Conservation (phyloP, 1,140 invertebrate species). For the Doryteuthis pealeii region DNA sequence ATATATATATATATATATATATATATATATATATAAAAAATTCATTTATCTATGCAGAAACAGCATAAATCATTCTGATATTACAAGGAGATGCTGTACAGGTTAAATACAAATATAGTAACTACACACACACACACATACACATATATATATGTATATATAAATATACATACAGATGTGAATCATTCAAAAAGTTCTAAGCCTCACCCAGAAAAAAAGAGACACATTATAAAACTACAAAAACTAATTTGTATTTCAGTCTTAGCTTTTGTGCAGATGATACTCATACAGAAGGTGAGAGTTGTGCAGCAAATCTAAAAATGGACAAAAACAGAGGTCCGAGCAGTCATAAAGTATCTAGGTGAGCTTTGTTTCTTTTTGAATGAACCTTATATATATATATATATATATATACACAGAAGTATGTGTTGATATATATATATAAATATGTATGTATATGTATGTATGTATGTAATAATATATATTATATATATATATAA, state of each 20-base stretch:
- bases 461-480: neutral
- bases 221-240: neutral
- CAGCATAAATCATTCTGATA: no score
- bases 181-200: neutral
- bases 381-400: no score
- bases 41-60: neutral
- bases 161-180: neutral
- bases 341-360: no score
- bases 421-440: no score
- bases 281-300: neutral
- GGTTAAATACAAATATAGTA: neutral
- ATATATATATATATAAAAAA: neutral
- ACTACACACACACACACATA: neutral
- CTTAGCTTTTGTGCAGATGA: neutral
- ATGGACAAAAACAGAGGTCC: no score
- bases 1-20: neutral
- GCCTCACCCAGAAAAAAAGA: neutral
- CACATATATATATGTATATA: neutral
- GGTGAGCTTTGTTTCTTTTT: no score
- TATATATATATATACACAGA: no score
- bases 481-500: neutral
- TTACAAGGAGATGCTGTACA: no score
- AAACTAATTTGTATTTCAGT: neutral
- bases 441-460: no score
- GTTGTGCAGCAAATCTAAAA: no score